phyloP scores from a whole-genome alignment of 1,140 invertebrate species.

The Pomacea maculata region DNA sequence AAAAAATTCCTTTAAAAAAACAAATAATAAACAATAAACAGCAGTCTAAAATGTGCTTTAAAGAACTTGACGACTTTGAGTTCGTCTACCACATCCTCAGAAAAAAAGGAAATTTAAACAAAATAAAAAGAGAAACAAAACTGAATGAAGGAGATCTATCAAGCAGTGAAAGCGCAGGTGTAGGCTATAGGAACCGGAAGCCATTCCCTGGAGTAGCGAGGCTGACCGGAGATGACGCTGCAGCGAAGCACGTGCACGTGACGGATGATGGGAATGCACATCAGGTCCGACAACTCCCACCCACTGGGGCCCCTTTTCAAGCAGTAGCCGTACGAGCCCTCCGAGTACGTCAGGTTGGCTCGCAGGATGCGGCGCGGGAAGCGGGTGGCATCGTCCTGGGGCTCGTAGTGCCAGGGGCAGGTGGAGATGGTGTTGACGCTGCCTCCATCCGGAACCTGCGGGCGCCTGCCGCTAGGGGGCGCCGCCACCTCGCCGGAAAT shows the following conservation, averaged over 20 bases:
- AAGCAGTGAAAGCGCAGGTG: conserved; percentile 1
- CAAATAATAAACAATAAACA: too few relatives aligned
- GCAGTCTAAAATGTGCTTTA: too few relatives aligned
- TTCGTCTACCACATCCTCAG: too few relatives aligned
- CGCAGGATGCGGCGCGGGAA: background rate
- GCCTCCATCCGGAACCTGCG: too few relatives aligned
- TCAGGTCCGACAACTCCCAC: background rate
- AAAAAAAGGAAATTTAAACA: too few relatives aligned
- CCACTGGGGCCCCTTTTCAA: background rate
- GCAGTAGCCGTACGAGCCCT: background rate
- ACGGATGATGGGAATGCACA: conserved; percentile 1
- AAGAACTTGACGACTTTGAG: too few relatives aligned
- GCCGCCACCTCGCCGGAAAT: too few relatives aligned
- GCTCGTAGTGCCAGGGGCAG: conserved; percentile 19
- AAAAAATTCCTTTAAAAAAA: too few relatives aligned
- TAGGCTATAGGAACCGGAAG: conserved; percentile 1
- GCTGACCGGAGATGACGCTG: background rate
- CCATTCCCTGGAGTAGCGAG: background rate
- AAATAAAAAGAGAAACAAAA: too few relatives aligned
- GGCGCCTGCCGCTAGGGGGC: background rate
- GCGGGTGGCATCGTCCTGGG: background rate
- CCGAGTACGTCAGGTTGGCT: conserved; percentile 2
- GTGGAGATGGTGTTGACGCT: conserved; percentile 6
- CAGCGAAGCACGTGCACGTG: conserved; percentile 1
- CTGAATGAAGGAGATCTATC: too few relatives aligned